Conservation (phyloP, 2,888 invertebrate species). For the Sinopyrophorus schimmeli region DNA sequence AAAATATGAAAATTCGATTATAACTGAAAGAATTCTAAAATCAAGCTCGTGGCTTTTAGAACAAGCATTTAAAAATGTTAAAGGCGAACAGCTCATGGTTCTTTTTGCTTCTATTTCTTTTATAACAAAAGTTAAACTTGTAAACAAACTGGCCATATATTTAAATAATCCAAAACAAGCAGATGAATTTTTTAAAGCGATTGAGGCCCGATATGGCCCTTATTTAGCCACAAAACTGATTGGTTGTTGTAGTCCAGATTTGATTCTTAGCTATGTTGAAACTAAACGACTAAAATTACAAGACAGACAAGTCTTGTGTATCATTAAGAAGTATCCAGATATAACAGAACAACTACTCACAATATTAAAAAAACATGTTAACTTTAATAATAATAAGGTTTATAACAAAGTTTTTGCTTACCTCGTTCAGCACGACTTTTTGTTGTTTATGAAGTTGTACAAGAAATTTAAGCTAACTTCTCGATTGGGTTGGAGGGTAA, state of each 20-base stretch:
- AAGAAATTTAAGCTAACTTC: conserved; percentile 12
- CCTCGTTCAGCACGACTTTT: conserved; percentile 8
- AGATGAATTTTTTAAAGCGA: conserved; percentile 22
- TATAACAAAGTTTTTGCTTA: conserved; percentile 11
- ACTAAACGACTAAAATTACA: conserved; percentile 12
- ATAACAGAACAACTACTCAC: conserved; percentile 12
- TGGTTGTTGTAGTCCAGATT: conserved; percentile 20
- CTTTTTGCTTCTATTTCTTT: conserved; percentile 25
- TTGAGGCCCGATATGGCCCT: conserved; percentile 25
- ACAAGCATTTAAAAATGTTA: conserved; percentile 14
- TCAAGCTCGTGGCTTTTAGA: conserved; percentile 25
- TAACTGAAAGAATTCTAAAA: conserved; percentile 13
- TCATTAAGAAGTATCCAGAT: conserved; percentile 19
- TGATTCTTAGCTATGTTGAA: conserved; percentile 17
- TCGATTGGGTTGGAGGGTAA: conserved; percentile 18
- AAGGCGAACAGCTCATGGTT: conserved; percentile 12
- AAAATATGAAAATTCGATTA: conserved; percentile 15
- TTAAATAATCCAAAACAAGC: conserved; percentile 9
- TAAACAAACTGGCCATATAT: conserved; percentile 16
- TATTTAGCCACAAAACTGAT: conserved; percentile 21
- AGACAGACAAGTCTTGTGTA: conserved; percentile 7
- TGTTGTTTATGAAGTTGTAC: conserved; percentile 23
- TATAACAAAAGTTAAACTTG: conserved; percentile 23
- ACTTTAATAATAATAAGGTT: not conserved
- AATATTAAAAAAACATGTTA: conserved; percentile 1